These are phyloP conservation scores for Bradypodion pumilum DNA, from an alignment of 2,797 vertebrate species.

Conservation along the genomic window DNA sequence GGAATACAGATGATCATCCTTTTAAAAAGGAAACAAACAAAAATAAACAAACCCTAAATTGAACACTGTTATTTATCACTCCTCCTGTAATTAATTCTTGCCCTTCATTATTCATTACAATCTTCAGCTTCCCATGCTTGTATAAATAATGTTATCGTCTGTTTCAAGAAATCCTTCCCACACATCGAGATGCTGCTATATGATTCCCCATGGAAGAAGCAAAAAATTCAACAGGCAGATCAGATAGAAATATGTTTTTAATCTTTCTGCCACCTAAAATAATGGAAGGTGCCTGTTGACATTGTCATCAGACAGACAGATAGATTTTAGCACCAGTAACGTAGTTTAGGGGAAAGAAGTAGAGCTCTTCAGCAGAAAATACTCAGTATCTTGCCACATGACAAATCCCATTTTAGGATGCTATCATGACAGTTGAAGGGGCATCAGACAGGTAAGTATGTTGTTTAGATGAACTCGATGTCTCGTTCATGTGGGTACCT, in stretches of 20 bases:
- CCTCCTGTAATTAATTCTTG: conserved; percentile 45
- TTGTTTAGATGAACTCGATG: too few species aligned
- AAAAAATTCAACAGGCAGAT: conserved; percentile 18
- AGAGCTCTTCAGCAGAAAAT: too few species aligned
- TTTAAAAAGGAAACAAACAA: neutral
- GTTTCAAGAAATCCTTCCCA: conserved; percentile 74
- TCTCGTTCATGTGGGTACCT: too few species aligned
- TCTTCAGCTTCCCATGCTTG: conserved; percentile 68
- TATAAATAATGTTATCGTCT: conserved; percentile 74
- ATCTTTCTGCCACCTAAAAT: conserved; percentile 38
- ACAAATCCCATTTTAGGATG: too few species aligned
- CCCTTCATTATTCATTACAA: conserved; percentile 57
- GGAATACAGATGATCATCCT: neutral
- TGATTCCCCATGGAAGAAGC: conserved; percentile 66
- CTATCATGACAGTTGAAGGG: too few species aligned
- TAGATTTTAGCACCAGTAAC: too few species aligned
- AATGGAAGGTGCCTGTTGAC: conserved; percentile 41
- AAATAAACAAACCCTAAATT: neutral
- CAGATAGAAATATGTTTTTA: conserved; percentile 22
- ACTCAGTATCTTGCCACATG: too few species aligned
- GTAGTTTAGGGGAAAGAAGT: too few species aligned
- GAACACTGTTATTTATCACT: conserved; percentile 21
- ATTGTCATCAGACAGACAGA: neutral
- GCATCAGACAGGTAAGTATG: too few species aligned
- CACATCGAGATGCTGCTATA: conserved; percentile 63